Base-by-base conservation (phyloP, 1,140 invertebrate species). In the Lanistes nyassanus region DNA sequence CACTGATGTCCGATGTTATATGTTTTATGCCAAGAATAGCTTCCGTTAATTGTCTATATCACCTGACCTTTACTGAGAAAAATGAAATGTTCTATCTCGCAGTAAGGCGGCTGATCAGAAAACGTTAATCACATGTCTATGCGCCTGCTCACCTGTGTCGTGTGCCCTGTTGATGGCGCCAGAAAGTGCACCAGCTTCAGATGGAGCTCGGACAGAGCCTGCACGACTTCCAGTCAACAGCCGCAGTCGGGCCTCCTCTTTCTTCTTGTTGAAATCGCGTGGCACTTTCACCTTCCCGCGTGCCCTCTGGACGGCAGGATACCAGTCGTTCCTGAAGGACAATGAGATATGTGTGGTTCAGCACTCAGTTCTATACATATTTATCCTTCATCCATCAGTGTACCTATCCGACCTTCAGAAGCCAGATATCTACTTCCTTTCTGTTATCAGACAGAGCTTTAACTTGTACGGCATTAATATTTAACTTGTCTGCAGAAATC, bases 241-340 rank as follows among this genome's bases (percentile, higher is more conserved):
- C 0, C 64, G 6, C 39, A 21, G 7, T n/a, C 51, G 66, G 3
- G 65, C 64, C 34, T 77, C 76, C 55, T 74, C 55, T 55, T 74
- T 77, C 71, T 77, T 77, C 36, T 62, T 68, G 62, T 64, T 67
- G 71, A 73, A 77, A 13, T 23, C 64, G 1, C 66, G 39, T 21
- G 76, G 76, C 70, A 77, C 73, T 53, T 68, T 67, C 51, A 74
- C 55, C 39, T 69, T 74, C 31, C 76, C 76, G 29, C 36, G 67
- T 2, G n/a, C 26, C 21, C 55, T 31, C 51, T 73, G 62, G 13
- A 65, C 29, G 37, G 51, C 47, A 2, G 64, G 51, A 71, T 47
- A 74, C 76, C 70, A 77, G n/a, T 16, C 51, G 11, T 65, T 68
- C 76, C 76, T 77, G 76, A 23, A 65, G 7, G 72, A 23, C 29